Conservation (phyloP, 2,888 invertebrate species). For the Epirrhoe alternata region DNA sequence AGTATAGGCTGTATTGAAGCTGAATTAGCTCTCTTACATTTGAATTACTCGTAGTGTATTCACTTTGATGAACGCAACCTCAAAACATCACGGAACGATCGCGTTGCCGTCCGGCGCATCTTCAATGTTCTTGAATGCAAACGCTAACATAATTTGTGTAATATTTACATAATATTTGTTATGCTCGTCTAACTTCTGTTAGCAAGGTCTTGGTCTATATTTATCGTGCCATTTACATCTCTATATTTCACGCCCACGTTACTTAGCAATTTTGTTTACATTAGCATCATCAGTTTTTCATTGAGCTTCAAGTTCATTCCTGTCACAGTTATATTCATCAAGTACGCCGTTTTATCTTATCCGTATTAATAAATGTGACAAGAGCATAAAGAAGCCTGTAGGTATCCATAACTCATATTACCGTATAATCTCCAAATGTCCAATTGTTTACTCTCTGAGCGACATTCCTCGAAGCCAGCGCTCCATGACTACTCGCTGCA, state of each 20-base stretch:
- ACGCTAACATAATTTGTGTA: conserved; percentile 37
- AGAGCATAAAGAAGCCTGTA: not conserved
- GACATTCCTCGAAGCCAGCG: conserved; percentile 57
- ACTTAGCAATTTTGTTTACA: conserved; percentile 11
- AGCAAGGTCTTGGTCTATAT: conserved; percentile 41
- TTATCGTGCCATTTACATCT: conserved; percentile 34
- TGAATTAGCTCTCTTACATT: too few relatives aligned
- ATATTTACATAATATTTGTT: conserved; percentile 46
- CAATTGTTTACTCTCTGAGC: conserved; percentile 51
- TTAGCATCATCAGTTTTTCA: not conserved
- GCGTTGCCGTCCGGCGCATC: conserved; percentile 18
- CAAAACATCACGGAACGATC: conserved; percentile 9
- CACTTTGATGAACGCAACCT: conserved; percentile 10
- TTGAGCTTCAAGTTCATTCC: not conserved
- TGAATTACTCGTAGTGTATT: not conserved
- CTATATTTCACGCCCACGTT: conserved; percentile 28
- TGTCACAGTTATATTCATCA: not conserved
- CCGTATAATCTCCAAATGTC: conserved; percentile 17
- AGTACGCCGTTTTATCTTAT: too few relatives aligned
- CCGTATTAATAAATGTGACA: too few relatives aligned
- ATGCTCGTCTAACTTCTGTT: conserved; percentile 37
- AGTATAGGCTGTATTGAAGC: too few relatives aligned
- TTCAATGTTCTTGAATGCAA: conserved; percentile 30
- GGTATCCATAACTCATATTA: conserved; percentile 12
- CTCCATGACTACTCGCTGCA: conserved; percentile 22